Conservation (phyloP, 2,888 invertebrate genomes). For the Esperia sulphurella region DNA sequence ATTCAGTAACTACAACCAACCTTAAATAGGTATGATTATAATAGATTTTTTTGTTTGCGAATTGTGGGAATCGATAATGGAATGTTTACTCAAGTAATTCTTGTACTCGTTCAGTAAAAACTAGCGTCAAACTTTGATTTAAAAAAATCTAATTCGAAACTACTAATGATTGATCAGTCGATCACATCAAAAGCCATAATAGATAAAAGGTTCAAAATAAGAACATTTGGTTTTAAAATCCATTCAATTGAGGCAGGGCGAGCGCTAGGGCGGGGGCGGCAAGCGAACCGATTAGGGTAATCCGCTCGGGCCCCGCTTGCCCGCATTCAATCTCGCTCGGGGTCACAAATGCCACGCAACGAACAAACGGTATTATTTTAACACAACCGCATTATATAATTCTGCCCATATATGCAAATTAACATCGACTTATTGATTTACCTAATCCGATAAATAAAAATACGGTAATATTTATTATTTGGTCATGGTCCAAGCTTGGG, state of each 20-base stretch:
- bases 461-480: too few species aligned
- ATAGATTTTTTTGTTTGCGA: too few species aligned
- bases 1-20: too few species aligned
- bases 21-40: too few species aligned
- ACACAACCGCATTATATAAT: slow-evolving; percentile 9
- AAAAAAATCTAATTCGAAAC: not conserved
- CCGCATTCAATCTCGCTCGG: slow-evolving; percentile 12
- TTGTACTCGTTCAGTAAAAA: too few species aligned
- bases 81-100: too few species aligned
- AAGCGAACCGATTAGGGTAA: slow-evolving; percentile 16
- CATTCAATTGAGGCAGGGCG: slow-evolving; percentile 1
- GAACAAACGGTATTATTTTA: slow-evolving; percentile 11
- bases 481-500: too few species aligned
- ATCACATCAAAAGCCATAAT: not conserved
- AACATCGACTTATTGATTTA: slow-evolving; percentile 8
- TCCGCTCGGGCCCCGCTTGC: slow-evolving; percentile 12
- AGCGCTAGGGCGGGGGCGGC: slow-evolving; percentile 1
- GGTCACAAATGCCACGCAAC: slow-evolving; percentile 6
- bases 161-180: not conserved
- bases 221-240: slow-evolving; percentile 7
- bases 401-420: slow-evolving; percentile 6
- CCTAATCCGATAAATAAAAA: not conserved
- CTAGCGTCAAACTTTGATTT: too few species aligned
- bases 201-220: not conserved
- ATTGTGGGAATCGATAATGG: too few species aligned